Evolutionary conservation across 2,113 vertebrate genomes (phyloP).

Genomic region (Nicator chloris): DNA sequence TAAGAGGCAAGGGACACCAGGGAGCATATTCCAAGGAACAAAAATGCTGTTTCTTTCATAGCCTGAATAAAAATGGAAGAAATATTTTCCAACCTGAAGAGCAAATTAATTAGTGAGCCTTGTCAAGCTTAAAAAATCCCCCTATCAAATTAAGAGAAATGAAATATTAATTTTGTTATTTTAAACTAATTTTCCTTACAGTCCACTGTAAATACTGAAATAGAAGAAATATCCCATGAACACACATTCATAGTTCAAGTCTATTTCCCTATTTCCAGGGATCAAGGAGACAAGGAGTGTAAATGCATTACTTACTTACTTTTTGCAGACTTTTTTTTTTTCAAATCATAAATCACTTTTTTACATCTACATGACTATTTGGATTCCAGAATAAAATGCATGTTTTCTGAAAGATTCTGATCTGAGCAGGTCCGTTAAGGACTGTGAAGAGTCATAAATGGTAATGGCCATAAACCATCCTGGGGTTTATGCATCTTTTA

Average conservation of each 20-base stretch:
- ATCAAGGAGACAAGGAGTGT: background rate
- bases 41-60: background rate
- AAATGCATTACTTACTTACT: background rate
- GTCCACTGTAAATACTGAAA: background rate
- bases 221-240: background rate
- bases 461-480: background rate
- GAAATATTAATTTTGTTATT: background rate
- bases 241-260: background rate
- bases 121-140: background rate
- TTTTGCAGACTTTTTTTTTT: background rate
- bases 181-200: background rate
- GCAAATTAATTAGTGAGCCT: constrained; percentile 25
- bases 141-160: constrained; percentile 11
- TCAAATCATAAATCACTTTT: background rate
- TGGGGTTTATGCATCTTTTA: background rate
- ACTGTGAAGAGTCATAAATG: background rate
- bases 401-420: background rate
- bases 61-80: constrained; percentile 11
- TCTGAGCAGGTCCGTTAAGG: background rate
- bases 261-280: background rate
- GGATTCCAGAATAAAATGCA: background rate
- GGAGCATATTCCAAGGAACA: background rate
- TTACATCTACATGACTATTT: background rate
- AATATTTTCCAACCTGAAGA: background rate
- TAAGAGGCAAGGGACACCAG: background rate